Evolutionary conservation across 2,888 invertebrate species (phyloP), one percentile per base, ranked within the genome.

Genomic region (Melikaiella ostensackeni): DNA sequence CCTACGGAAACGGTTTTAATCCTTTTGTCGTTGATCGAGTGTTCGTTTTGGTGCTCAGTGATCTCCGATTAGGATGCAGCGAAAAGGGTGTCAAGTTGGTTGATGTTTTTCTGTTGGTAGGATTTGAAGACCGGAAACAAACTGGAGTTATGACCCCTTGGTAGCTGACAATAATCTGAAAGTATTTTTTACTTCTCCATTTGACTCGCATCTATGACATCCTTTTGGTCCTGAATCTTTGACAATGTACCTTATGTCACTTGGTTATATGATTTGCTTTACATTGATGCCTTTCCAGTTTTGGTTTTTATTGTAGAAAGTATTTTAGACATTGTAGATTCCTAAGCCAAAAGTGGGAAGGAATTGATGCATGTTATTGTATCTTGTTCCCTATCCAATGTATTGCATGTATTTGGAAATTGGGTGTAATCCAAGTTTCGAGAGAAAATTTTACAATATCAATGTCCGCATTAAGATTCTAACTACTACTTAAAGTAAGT

Each of bases 1-100:
- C 70, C 50, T n/a, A 50, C 30, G 70, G 30, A 66, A 66, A 66
- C 66, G 66, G 66, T 46, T 66, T 42, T 66, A 16, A 42, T 42
- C 24, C 24, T 19, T 27, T 46, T 70, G 33, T n/a, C 21, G 63
- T n/a, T 63, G 16, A 46, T 50, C 33, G 50, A 70, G 46, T 70
- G 50, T 70, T 46, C 46, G 46, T 70, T 42, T 66, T 70, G 70
- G 70, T 70, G 70, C 70, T 70, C 70, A 70, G 70, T 70, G 70
- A 70, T 70, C 70, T 70, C 70, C n/a, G 46, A 55, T 55, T 70
- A 50, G 70, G 50, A 70, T 30, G 21, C 59, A 59, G 27, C 27
- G 16, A 59, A 59, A 59, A 9, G n/a, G n/a, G 27, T 27, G 30
- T 21, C 63, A 70, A 70, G 50, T 70, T 70, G 27, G 30, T 70